These are phyloP conservation scores for Urosaurus nigricauda DNA, from an alignment of 2,797 vertebrate species.

Conservation along the genomic window DNA sequence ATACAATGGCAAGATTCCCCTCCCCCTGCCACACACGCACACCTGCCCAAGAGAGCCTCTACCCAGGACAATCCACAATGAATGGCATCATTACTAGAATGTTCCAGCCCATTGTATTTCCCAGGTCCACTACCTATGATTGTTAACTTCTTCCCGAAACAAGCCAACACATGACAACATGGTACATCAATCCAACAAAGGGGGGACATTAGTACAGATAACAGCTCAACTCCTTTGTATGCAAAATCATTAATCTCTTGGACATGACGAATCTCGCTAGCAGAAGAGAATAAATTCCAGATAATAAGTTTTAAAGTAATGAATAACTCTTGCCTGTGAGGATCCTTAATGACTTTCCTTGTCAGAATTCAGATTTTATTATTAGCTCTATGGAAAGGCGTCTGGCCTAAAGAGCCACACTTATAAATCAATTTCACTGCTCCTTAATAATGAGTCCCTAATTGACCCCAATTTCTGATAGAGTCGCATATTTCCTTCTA, in stretches of 20 bases:
- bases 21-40: too few species aligned
- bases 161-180: conserved; percentile 31
- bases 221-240: conserved; percentile 66
- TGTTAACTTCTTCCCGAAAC: conserved; percentile 23
- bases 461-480: conserved; percentile 81
- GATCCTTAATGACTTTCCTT: conserved; percentile 77
- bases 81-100: background rate
- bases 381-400: conserved; percentile 76
- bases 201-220: conserved; percentile 63
- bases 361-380: conserved; percentile 82
- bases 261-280: conserved; percentile 77
- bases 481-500: conserved; percentile 73
- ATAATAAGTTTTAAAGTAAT: conserved; percentile 79
- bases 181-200: conserved; percentile 65
- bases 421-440: conserved; percentile 81
- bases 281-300: conserved; percentile 75
- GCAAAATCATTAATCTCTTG: conserved; percentile 75
- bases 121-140: background rate
- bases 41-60: too few species aligned
- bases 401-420: conserved; percentile 71
- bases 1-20: too few species aligned
- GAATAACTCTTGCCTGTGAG: conserved; percentile 75
- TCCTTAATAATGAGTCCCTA: conserved; percentile 77
- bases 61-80: background rate
- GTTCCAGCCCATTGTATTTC: background rate